These are phyloP conservation scores for pig (Sus scrofa) DNA, from an alignment of 2,113 vertebrate species.

Conservation along the genomic window DNA sequence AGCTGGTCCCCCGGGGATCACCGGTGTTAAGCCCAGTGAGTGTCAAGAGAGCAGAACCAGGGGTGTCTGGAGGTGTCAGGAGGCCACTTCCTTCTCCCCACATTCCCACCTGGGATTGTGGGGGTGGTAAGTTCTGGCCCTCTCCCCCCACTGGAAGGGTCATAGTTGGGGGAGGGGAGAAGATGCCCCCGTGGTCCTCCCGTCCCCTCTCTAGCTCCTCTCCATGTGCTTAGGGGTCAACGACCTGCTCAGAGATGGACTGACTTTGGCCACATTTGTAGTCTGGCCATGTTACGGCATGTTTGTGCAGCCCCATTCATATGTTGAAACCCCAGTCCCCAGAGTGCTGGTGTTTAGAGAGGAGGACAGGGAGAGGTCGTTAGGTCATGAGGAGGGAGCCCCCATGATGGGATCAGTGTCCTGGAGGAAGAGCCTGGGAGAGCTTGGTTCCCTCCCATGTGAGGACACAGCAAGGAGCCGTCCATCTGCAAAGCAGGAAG, in stretches of 20 bases:
- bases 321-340: neutral
- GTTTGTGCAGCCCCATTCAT: neutral
- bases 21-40: neutral
- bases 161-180: accelerated
- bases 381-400: neutral
- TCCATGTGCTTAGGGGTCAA: neutral
- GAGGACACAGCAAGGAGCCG: accelerated
- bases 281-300: neutral
- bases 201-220: too few species aligned
- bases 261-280: neutral
- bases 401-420: neutral
- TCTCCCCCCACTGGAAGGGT: neutral
- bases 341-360: neutral
- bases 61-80: neutral
- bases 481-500: neutral
- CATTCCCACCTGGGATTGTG: too few species aligned
- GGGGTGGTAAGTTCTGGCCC: neutral
- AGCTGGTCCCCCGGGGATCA: accelerated
- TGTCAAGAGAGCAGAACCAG: too few species aligned
- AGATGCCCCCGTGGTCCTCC: accelerated
- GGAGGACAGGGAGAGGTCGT: neutral
- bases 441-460: neutral
- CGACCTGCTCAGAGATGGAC: neutral
- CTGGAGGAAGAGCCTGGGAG: neutral
- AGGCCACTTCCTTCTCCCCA: neutral